These are phyloP conservation scores for Sogatella furcifera DNA, from an alignment of 1,140 invertebrate genomes.

Conservation along the genomic window DNA sequence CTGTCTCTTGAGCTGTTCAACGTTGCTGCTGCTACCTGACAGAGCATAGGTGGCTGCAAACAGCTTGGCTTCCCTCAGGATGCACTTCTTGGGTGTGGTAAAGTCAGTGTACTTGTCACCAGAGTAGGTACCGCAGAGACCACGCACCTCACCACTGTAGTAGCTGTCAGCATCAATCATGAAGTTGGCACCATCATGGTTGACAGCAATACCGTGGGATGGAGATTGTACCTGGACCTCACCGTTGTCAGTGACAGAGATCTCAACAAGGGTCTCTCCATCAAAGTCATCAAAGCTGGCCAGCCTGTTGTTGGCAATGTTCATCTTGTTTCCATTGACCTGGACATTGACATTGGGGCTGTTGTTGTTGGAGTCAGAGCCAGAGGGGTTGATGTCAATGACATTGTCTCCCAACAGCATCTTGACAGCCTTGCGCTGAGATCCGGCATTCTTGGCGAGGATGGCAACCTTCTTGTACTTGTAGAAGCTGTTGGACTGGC, in stretches of 20 bases:
- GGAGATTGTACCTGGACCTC: conserved; percentile 35
- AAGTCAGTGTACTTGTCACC: conserved; percentile 44
- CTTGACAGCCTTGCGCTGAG: conserved; percentile 29
- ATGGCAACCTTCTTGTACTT: conserved; percentile 29
- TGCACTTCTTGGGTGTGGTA: conserved; percentile 41
- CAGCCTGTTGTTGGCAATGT: conserved; percentile 21
- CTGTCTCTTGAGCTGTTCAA: conserved; percentile 29
- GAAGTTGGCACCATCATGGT: conserved; percentile 42
- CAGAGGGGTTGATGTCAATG: conserved; percentile 24
- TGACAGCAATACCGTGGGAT: conserved; percentile 34
- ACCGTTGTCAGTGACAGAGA: conserved; percentile 35
- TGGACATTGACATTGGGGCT: conserved; percentile 23
- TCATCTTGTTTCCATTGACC: conserved; percentile 29
- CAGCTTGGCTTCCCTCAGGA: conserved; percentile 35
- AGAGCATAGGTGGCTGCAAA: conserved; percentile 46
- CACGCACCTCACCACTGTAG: conserved; percentile 40
- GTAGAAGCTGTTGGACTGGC: conserved; percentile 9
- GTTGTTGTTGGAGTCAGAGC: conserved; percentile 22
- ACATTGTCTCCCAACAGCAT: conserved; percentile 27
- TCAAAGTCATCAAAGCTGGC: conserved; percentile 24
- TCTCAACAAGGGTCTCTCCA: conserved; percentile 33
- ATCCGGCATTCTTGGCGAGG: conserved; percentile 29
- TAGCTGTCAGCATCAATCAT: conserved; percentile 32
- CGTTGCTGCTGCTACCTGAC: conserved; percentile 31
- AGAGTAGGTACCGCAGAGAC: conserved; percentile 52